phyloP scores from a whole-genome alignment of 2,888 invertebrate species.

The Melanostoma scalare region DNA sequence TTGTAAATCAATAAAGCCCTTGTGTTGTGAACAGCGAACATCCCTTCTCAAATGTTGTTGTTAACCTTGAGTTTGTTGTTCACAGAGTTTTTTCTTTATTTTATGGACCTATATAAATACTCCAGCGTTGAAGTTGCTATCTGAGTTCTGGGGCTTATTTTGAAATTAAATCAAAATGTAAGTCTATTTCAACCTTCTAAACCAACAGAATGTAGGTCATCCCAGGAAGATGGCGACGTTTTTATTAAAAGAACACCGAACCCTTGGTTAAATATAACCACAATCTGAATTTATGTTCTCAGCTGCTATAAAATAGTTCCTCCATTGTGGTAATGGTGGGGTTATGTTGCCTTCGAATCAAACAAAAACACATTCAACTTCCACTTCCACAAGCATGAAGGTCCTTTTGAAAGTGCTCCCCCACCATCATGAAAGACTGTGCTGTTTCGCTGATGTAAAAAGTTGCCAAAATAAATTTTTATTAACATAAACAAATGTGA shows the following conservation, averaged over 20 bases:
- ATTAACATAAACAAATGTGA: conserved; percentile 73
- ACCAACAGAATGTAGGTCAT: conserved; percentile 45
- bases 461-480: conserved; percentile 73
- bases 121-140: conserved; percentile 10
- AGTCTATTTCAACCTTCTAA: conserved; percentile 48
- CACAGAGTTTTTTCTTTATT: not conserved
- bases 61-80: not conserved
- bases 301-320: conserved; percentile 55
- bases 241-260: conserved; percentile 35
- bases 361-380: conserved; percentile 32
- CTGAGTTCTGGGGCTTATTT: conserved; percentile 12
- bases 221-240: conserved; percentile 38
- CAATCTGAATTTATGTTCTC: conserved; percentile 67
- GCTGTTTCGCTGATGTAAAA: conserved; percentile 71
- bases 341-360: not conserved
- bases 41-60: not conserved
- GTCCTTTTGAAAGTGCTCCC: conserved; percentile 8
- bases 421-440: conserved; percentile 55
- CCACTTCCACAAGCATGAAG: conserved; percentile 9
- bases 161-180: conserved; percentile 45
- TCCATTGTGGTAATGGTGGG: not conserved
- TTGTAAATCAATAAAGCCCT: too few relatives aligned
- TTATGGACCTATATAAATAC: conserved; percentile 2
- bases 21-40: too few relatives aligned
- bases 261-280: conserved; percentile 40